Percentiles rank a stretch among this genome's conserved stretches.
These are phyloP conservation scores for Campoletis sonorensis DNA, from an alignment of 1,140 invertebrate species.

Conservation along the genomic window DNA sequence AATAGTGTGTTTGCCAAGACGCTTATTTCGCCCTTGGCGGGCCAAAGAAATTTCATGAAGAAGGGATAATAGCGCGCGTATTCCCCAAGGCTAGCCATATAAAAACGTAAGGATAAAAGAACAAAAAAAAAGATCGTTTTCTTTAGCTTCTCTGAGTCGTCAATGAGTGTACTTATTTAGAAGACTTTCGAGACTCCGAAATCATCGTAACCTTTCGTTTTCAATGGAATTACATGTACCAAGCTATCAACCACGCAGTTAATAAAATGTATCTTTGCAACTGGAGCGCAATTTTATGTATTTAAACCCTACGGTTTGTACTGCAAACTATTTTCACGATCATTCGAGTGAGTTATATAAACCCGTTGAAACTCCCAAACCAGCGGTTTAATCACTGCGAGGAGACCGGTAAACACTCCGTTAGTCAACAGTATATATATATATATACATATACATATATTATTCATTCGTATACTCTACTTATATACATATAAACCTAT, in stretches of 20 bases:
- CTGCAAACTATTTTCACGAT: constrained; percentile 9
- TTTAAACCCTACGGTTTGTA: neutral
- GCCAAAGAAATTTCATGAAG: constrained; percentile 3
- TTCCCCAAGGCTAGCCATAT: neutral
- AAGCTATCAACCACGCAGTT: neutral
- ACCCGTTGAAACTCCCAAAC: constrained; percentile 31
- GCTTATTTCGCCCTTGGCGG: neutral
- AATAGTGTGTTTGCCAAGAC: neutral
- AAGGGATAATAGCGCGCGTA: neutral
- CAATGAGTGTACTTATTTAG: neutral
- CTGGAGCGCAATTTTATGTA: constrained; percentile 4
- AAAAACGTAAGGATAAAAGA: neutral
- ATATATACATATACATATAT: no score
- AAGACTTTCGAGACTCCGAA: neutral
- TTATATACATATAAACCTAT: no score
- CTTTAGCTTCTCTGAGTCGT: neutral
- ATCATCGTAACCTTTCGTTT: neutral
- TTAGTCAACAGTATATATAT: constrained; percentile 38
- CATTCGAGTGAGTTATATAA: constrained; percentile 41
- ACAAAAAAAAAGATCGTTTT: neutral
- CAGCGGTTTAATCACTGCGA: constrained; percentile 45
- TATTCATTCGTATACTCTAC: neutral
- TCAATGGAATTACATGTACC: neutral
- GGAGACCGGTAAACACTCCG: constrained; percentile 34
- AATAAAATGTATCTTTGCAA: constrained; percentile 19